Base-by-base conservation (phyloP, 2,888 invertebrate species). In the Eupithecia abbreviata region DNA sequence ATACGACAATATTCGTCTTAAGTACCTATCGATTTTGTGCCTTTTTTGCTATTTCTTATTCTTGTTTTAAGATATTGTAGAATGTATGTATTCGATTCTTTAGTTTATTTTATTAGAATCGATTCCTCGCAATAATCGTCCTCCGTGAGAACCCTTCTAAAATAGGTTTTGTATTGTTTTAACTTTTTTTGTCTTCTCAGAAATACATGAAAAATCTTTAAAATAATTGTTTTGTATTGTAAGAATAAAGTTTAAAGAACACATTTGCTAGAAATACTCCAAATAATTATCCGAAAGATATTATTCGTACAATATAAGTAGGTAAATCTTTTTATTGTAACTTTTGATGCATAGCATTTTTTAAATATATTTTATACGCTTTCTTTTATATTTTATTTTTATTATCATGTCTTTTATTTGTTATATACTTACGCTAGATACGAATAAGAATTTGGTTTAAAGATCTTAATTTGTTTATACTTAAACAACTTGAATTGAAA, bases 221-320 rank as follows among this genome's bases (percentile, higher is more conserved):
- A 55, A n/a, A 3, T 0, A 9, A 18, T 18, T 58, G 3, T 9
- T 58, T 30, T 62, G 18, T 4, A 30, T 30, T 62, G 18, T 4
- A 30, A n/a, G 18, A 58, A 18, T 62, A 30, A 30, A 62, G 62
- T 62, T 62, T 58, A 18, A 10, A 62, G 12, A 62, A 62, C 62
- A 62, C 18, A 62, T 30, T 62, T 62, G 18, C 62, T 62, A 62
- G 30, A 30, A 62, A 62, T 62, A 62, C 62, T 62, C 62, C 62
- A 62, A 62, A 62, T 62, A 58, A 58, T 18, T 18, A 58, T 15
- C 58, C 7, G 55, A 55, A 18, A 55, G 9, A 58, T 30, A 30
- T 58, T 58, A 58, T 30, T 55, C 18, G 55, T 55, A 55, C 55
- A 55, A 55, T 18, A 2, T 55, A 55, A 18, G 55, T 18, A 55